These are phyloP conservation scores for Meleagris gallopavo DNA, from an alignment of 2,113 vertebrate species.

Conservation along the genomic window DNA sequence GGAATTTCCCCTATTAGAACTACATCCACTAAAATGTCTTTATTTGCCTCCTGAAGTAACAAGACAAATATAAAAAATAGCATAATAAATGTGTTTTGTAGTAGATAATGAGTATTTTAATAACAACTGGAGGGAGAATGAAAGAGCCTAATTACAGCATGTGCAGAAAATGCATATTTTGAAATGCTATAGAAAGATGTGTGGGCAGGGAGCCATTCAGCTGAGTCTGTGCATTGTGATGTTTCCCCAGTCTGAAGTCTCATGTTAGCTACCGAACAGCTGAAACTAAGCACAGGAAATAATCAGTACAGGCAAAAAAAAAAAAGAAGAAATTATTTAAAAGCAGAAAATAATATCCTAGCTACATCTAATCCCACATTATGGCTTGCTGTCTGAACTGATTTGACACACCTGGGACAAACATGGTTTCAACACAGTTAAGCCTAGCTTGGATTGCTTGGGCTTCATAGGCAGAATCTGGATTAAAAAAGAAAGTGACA, in stretches of 20 bases:
- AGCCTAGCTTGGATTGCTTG: background rate
- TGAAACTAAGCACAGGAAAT: constrained; percentile 11
- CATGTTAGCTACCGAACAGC: background rate
- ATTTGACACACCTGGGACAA: background rate
- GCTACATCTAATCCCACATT: background rate
- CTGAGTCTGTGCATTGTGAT: background rate
- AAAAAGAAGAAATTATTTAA: background rate
- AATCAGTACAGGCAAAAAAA: background rate
- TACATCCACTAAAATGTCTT: background rate
- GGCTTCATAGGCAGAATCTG: background rate
- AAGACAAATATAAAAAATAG: background rate
- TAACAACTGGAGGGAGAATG: background rate
- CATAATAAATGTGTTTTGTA: constrained; percentile 13
- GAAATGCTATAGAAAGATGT: constrained; percentile 41
- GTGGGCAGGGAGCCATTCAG: constrained; percentile 54
- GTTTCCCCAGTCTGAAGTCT: constrained; percentile 18
- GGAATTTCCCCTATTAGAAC: constrained; percentile 15
- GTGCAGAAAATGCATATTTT: constrained; percentile 46
- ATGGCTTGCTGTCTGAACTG: background rate
- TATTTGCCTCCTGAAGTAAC: background rate
- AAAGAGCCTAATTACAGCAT: constrained; percentile 48
- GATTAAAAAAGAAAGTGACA: background rate
- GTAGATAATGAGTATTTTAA: constrained; percentile 55
- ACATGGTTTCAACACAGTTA: background rate
- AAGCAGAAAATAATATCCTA: background rate